Evolutionary conservation across 1,140 invertebrate species (phyloP).

Genomic region (Hetaerina americana): DNA sequence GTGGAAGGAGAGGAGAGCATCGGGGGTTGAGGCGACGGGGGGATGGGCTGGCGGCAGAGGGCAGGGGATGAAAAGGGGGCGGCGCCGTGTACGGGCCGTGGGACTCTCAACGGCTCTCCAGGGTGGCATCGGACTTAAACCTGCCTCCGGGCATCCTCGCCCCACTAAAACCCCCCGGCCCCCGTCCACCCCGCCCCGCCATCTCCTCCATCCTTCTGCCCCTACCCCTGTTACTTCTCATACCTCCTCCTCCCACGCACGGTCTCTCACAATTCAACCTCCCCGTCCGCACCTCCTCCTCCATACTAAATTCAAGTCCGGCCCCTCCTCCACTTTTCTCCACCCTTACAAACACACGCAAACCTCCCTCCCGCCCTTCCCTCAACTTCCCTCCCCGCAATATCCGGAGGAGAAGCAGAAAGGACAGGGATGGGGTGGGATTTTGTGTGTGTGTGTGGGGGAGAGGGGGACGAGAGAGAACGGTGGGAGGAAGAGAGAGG

Average conservation of each 20-base stretch:
- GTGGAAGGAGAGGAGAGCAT: not conserved
- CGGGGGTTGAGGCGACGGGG: too few relatives aligned
- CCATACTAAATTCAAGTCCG: too few relatives aligned
- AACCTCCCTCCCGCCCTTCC: too few relatives aligned
- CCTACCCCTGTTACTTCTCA: too few relatives aligned
- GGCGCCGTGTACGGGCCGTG: not conserved
- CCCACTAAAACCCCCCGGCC: not conserved
- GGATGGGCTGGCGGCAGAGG: too few relatives aligned
- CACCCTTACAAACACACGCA: too few relatives aligned
- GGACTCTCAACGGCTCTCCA: conserved; percentile 7
- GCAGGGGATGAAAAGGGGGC: not conserved
- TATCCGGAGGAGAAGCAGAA: not conserved
- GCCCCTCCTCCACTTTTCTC: not conserved
- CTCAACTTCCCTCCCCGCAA: not conserved
- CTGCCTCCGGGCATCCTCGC: not conserved
- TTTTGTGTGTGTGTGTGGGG: too few relatives aligned
- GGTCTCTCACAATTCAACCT: too few relatives aligned
- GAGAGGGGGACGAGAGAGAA: not conserved
- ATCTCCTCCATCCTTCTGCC: not conserved
- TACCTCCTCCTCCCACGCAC: too few relatives aligned
- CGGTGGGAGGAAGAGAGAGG: too few relatives aligned
- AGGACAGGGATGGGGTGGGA: too few relatives aligned
- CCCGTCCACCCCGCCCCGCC: not conserved
- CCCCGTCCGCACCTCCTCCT: too few relatives aligned
- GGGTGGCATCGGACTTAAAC: conserved; percentile 9